Evolutionary conservation across 2,113 vertebrate species (phyloP), one percentile per base, ranked within the genome.

Genomic region (Phasianus colchicus): DNA sequence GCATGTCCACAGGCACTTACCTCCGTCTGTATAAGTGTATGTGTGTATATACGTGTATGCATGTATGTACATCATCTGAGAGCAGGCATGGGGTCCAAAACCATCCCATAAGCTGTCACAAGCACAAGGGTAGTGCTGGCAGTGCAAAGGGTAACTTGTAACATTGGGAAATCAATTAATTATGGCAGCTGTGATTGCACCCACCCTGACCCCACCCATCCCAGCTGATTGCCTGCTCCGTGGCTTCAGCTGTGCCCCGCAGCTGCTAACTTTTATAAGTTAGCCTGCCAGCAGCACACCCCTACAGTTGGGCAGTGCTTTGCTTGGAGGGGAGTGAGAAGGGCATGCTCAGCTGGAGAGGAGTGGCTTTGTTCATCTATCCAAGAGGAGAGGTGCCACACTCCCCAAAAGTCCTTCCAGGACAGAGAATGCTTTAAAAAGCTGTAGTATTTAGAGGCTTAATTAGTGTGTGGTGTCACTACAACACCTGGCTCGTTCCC

Each of bases 381-480:
- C 38, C 6, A 77, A 74, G 17, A 57, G 54, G 30, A 32, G 54
- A 32, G 54, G 54, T 57, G 6, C 54, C 54, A 10, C 10, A 3
- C 73, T 75, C 92, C 96, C 97, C 95, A 97, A 97, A 97, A 97
- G 85, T 80, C 96, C 95, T 94, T 96, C 94, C 88, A 78, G 97
- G 97, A 97, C 95, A 90, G 93, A 93, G 97, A 97, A 96, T 30
- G 86, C 92, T 97, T 97, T 95, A 81, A 96, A 97, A 97, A 96
- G 78, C 96, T 64, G 21, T 95, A 96, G 96, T 97, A 96, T 98
- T 98, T 98, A 97, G 97, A 96, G 95, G 96, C 92, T 97, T 98
- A 98, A 98, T 98, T 97, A 98, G 97, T 97, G 55, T 96, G 94
- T 94, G 54, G 97, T 97, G 97, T 97, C 97, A 97, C 98, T 97